Base-by-base conservation (phyloP, 2,113 vertebrate species). In the Pachycephala philippinensis region DNA sequence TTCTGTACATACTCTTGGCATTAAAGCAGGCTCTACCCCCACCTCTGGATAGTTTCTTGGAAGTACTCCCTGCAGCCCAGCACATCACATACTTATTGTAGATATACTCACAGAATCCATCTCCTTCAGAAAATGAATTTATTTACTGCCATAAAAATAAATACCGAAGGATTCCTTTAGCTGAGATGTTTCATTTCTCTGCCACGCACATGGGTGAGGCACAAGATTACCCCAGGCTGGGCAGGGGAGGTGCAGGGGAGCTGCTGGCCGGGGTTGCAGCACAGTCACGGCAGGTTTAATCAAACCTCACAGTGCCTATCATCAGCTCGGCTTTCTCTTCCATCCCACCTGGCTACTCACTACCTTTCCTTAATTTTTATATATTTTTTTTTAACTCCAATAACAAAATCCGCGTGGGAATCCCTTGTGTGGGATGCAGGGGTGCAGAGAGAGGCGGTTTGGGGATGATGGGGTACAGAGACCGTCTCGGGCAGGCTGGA, bases 381-480 rank as follows among this genome's bases (percentile, higher is more conserved):
- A n/a, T 70, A 44, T 35, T 5, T 26, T 53, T 37, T 30, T 26
- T 49, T 23, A 9, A 47, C 4, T 57, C n/a, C 23, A 21, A 21
- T 20, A 42, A 27, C 16, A 61, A 76, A 57, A 35, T n/a, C 31
- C 18, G 10, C 69, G 2, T 7, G 57, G 49, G 52, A 26, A 56
- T 19, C n/a, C 13, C 44, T 1, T 7, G 50, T 8, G 27, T 8
- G 82, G 59, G 59, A 23, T 24, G 69, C 82, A 19, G 28, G 49
- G 6, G 3, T 17, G 1, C 57, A 10, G n/a, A 8, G 3, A 44
- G 61, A 23, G 23, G 44, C 3, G 0, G 15, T 2, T 27, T 37
- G 64, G 49, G 40, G 64, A 26, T 44, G 16, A 31, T 1, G 61
- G 44, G 5, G 14, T 45, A 4, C 10, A 1, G 16, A 28, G 14